A percentile compares a stretch with the other conserved stretches of the same genome.
phyloP scores from a whole-genome alignment of 2,888 invertebrate species.

The Sesia apiformis region DNA sequence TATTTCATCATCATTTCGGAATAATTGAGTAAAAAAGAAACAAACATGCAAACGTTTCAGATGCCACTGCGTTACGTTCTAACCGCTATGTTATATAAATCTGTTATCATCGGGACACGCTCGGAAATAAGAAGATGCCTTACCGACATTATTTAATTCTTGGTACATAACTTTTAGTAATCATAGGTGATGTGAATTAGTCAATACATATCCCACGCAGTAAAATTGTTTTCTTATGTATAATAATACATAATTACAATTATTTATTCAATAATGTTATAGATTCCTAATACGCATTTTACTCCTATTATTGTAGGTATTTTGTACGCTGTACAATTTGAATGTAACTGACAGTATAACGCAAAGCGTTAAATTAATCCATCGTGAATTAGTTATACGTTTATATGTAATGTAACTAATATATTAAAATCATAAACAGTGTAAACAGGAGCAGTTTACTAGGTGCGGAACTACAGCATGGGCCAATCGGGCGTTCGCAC shows the following conservation, averaged over 20 bases:
- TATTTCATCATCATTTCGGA: too few species aligned
- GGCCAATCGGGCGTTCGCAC: too few species aligned
- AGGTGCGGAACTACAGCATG: too few species aligned
- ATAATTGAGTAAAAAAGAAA: too few species aligned
- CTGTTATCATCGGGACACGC: too few species aligned
- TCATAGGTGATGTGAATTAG: constrained; percentile 5
- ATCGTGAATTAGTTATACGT: background rate
- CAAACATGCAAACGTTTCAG: too few species aligned
- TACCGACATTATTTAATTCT: too few species aligned
- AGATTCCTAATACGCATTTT: constrained; percentile 22
- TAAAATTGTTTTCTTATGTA: background rate
- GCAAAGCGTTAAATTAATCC: background rate
- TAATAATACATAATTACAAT: background rate
- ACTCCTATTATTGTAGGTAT: constrained; percentile 9
- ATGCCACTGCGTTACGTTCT: too few species aligned
- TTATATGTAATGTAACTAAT: background rate
- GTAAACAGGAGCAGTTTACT: background rate
- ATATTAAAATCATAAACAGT: background rate
- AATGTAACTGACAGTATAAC: background rate
- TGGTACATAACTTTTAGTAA: too few species aligned
- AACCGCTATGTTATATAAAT: too few species aligned
- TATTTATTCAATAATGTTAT: constrained; percentile 7
- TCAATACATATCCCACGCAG: constrained; percentile 4
- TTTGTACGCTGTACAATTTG: background rate
- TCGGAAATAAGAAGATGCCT: too few species aligned